A percentile compares a stretch with the other conserved stretches of the same genome.
Conservation (phyloP, 2,888 invertebrate species). For the Papilio demoleus region DNA sequence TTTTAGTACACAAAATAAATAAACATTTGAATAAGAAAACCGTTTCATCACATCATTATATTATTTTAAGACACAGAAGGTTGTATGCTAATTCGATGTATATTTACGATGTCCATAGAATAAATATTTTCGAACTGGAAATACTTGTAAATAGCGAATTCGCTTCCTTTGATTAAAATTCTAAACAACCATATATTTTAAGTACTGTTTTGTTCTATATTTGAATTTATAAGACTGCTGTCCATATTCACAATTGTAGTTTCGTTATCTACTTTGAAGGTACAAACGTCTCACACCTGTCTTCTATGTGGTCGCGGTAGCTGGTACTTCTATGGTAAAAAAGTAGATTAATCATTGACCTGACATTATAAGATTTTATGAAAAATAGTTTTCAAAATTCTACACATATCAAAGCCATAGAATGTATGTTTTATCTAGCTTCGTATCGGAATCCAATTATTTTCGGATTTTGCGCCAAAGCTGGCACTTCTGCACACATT, state of each 20-base stretch:
- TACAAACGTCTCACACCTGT: no score
- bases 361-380: no score
- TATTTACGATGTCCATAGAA: not conserved
- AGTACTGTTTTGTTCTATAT: no score
- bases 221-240: no score
- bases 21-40: not conserved
- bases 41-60: not conserved
- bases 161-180: not conserved
- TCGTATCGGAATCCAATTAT: not conserved
- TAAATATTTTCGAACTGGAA: not conserved
- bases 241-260: no score
- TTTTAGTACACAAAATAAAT: not conserved
- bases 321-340: not conserved
- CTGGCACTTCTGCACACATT: not conserved
- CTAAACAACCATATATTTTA: not conserved
- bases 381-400: no score
- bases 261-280: no score
- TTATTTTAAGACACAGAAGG: not conserved
- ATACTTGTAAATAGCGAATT: not conserved
- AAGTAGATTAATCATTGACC: not conserved
- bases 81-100: not conserved
- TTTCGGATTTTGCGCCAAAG: not conserved
- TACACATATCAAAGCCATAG: not conserved
- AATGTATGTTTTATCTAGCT: not conserved
- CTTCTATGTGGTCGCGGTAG: no score